Conservation (phyloP, 1,140 invertebrate genomes). For the Microplitis demolitor region DNA sequence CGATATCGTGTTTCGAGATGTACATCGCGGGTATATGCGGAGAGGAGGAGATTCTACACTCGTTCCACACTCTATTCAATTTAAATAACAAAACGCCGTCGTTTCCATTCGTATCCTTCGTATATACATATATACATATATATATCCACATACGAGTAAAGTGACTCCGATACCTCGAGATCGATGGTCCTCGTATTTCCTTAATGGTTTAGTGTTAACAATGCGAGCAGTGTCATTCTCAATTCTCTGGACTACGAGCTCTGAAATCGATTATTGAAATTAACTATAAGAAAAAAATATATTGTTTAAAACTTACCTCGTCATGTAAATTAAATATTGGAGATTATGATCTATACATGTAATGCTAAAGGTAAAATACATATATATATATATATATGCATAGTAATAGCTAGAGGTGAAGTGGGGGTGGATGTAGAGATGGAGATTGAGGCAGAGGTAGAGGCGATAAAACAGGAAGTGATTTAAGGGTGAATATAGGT, state of each 20-base stretch:
- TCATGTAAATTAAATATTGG: background rate
- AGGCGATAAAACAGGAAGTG: constrained; percentile 13
- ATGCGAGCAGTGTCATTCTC: background rate
- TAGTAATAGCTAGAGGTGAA: background rate
- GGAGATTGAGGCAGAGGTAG: background rate
- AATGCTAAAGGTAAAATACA: background rate
- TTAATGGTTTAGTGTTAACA: background rate
- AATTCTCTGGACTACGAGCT: background rate
- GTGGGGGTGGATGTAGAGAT: too few relatives aligned
- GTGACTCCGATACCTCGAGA: background rate
- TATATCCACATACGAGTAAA: too few relatives aligned
- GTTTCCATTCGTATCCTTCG: too few relatives aligned
- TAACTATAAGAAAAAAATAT: too few relatives aligned
- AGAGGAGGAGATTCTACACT: background rate
- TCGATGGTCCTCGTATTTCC: background rate
- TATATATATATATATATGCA: background rate
- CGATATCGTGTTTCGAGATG: constrained; percentile 3
- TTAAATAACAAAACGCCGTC: constrained; percentile 1
- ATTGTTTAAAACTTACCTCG: background rate
- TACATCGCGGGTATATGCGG: background rate
- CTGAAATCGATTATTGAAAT: too few relatives aligned
- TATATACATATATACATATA: too few relatives aligned
- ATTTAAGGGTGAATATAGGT: constrained; percentile 16
- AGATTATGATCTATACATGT: background rate
- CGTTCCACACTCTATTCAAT: constrained; percentile 1